These are phyloP conservation scores for Rhinolophus ferrumequinum DNA, from an alignment of 2,113 vertebrate species.

Conservation along the genomic window DNA sequence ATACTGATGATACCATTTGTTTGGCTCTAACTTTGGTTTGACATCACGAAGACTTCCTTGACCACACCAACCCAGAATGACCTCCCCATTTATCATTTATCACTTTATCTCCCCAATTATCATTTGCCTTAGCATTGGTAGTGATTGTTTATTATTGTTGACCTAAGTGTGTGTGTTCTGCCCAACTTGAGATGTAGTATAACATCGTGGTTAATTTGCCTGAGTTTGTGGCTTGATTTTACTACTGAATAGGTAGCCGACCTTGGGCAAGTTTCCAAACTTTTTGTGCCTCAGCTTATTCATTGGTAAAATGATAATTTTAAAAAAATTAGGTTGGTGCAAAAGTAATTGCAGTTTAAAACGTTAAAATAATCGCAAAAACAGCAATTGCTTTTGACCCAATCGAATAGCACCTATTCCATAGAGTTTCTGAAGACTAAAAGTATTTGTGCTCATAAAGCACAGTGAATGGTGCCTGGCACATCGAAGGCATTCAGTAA, in stretches of 20 bases:
- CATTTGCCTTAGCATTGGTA: background rate
- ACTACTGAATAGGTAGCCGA: background rate
- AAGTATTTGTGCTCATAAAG: background rate
- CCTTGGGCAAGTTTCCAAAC: background rate
- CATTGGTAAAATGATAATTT: background rate
- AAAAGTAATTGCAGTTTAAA: too few species aligned
- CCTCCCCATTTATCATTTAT: background rate
- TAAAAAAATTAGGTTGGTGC: background rate
- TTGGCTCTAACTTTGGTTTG: background rate
- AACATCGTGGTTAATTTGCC: background rate
- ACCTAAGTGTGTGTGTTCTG: background rate
- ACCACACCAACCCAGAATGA: background rate
- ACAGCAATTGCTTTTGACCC: too few species aligned
- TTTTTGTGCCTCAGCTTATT: background rate
- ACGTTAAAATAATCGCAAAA: too few species aligned
- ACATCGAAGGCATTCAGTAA: background rate
- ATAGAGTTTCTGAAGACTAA: background rate
- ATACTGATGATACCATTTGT: fast-evolving
- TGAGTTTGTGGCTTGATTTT: background rate
- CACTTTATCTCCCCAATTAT: background rate
- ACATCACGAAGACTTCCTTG: background rate
- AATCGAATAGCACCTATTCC: background rate
- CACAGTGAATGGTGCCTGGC: background rate
- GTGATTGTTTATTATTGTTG: background rate
- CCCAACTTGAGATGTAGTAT: background rate